Percentiles rank a stretch among this genome's conserved stretches.
Conservation (phyloP, 2,797 vertebrate species). For the Syngnathus rostellatus region DNA sequence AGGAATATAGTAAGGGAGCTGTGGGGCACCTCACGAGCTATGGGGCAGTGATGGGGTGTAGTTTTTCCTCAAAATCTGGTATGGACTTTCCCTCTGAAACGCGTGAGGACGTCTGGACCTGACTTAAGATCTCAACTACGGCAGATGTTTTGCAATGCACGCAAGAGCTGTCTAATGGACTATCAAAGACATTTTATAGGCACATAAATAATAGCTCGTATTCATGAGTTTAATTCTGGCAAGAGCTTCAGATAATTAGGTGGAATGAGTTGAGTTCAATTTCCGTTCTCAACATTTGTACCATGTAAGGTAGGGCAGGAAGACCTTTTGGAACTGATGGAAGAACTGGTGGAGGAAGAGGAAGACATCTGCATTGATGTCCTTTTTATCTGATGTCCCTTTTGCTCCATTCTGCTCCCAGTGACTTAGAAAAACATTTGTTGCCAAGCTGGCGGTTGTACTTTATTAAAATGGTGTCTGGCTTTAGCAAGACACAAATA, state of each 20-base stretch:
- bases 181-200: background rate
- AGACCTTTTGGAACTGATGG: constrained; percentile 50
- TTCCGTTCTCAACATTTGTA: constrained; percentile 16
- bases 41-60: constrained; percentile 35
- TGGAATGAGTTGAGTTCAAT: no score
- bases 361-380: constrained; percentile 32
- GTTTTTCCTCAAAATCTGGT: constrained; percentile 67
- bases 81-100: constrained; percentile 55
- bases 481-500: no score
- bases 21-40: no score
- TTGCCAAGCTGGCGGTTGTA: no score
- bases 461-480: no score
- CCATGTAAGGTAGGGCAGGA: constrained; percentile 56
- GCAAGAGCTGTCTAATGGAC: constrained; percentile 26
- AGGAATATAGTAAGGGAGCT: constrained; percentile 9
- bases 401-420: constrained; percentile 40
- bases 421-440: constrained; percentile 1
- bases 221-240: background rate
- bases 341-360: constrained; percentile 38
- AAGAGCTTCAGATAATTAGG: background rate
- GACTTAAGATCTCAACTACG: constrained; percentile 52
- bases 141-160: constrained; percentile 45
- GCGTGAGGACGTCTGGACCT: constrained; percentile 49
- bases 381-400: constrained; percentile 31
- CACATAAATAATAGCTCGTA: background rate